phyloP scores from a whole-genome alignment of 1,140 invertebrate species.

The Lineus longissimus region DNA sequence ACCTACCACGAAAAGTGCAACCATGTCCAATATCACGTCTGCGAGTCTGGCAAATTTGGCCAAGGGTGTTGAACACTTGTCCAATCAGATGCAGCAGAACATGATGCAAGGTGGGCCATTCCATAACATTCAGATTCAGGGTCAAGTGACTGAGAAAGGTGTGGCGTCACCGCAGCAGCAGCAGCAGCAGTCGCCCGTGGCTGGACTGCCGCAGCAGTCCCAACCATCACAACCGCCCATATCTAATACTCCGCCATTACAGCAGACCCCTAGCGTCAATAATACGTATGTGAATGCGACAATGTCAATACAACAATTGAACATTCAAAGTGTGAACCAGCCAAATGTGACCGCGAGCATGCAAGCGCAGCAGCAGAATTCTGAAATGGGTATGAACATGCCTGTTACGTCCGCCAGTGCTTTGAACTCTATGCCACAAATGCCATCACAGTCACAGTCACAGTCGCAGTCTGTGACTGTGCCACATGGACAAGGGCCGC shows the following conservation, averaged over 20 bases:
- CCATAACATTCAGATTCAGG: constrained; percentile 52
- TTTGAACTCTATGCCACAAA: no score
- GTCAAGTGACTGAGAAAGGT: constrained; percentile 21
- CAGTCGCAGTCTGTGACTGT: no score
- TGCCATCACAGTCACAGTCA: no score
- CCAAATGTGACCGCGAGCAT: constrained; percentile 18
- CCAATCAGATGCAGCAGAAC: constrained; percentile 52
- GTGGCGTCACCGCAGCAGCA: constrained; percentile 6
- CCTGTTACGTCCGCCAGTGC: no score
- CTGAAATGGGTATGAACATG: not conserved
- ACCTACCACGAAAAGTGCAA: constrained; percentile 24
- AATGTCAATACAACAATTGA: constrained; percentile 59
- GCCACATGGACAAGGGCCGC: no score
- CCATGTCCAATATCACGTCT: constrained; percentile 52
- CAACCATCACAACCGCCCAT: constrained; percentile 16
- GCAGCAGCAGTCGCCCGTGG: not conserved
- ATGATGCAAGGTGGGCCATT: constrained; percentile 54
- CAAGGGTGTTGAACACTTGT: constrained; percentile 52
- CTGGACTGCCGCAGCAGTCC: constrained; percentile 18
- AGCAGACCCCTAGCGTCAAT: constrained; percentile 54
- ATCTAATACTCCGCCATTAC: constrained; percentile 18
- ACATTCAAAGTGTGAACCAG: constrained; percentile 55
- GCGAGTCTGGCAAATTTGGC: constrained; percentile 50
- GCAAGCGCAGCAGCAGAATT: constrained; percentile 1
- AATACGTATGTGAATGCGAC: constrained; percentile 59